These are phyloP conservation scores for Argyresthia goedartella DNA, from an alignment of 2,888 invertebrate genomes.

Conservation along the genomic window DNA sequence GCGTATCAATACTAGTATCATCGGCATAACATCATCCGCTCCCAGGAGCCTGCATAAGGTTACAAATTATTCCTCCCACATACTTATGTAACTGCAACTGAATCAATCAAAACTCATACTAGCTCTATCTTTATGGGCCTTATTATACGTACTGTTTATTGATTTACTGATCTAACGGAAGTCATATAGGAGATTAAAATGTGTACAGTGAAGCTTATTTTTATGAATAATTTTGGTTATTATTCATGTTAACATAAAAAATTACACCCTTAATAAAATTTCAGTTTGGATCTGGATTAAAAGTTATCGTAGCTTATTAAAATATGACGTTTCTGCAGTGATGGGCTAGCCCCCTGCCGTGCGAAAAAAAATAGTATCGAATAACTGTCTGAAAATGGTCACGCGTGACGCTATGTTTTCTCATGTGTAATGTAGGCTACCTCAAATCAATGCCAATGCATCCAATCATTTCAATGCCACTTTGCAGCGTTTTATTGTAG, in stretches of 20 bases:
- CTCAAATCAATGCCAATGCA: too few species aligned
- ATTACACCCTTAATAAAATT: too few species aligned
- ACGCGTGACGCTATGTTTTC: too few species aligned
- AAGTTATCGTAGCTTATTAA: too few species aligned
- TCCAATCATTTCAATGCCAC: neutral
- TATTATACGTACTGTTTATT: conserved; percentile 30
- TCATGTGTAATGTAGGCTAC: too few species aligned
- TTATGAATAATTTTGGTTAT: too few species aligned
- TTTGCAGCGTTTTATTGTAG: neutral
- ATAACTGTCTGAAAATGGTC: too few species aligned
- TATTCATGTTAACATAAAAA: neutral
- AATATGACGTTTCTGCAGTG: too few species aligned
- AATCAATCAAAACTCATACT: conserved; percentile 59
- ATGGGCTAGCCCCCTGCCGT: too few species aligned
- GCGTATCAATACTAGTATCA: conserved; percentile 26
- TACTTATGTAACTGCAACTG: conserved; percentile 61
- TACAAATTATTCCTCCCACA: conserved; percentile 69
- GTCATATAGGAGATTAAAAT: neutral
- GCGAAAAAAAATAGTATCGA: too few species aligned
- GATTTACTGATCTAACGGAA: neutral
- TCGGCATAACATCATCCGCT: conserved; percentile 7
- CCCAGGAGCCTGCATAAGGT: conserved; percentile 40
- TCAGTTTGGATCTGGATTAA: too few species aligned
- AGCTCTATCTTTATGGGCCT: conserved; percentile 46
- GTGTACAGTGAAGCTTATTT: neutral